Evolutionary conservation across 1,140 invertebrate genomes (phyloP).

Genomic region (Meteorus sp.): DNA sequence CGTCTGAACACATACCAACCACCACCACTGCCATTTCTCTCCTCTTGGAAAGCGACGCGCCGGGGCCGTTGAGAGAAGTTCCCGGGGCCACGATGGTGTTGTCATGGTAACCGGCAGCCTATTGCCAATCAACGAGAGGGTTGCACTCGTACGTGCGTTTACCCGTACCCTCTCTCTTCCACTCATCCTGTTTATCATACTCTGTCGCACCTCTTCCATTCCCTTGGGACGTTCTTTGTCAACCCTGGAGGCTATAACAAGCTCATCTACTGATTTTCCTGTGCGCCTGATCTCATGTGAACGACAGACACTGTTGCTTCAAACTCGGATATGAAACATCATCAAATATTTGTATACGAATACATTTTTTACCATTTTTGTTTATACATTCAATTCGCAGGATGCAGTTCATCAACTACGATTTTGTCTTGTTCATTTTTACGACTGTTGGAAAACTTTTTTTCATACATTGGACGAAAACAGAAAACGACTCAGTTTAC

Average conservation of each 20-base stretch:
- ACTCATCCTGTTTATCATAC: too few species aligned
- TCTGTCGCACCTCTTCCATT: too few species aligned
- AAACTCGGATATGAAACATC: not conserved
- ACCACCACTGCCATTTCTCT: constrained; percentile 5
- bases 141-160: constrained; percentile 34
- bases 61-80: constrained; percentile 24
- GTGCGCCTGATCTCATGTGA: not conserved
- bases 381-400: too few species aligned
- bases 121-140: constrained; percentile 32
- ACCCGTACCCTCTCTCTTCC: constrained; percentile 25
- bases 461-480: too few species aligned
- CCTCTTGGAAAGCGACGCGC: constrained; percentile 11
- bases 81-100: constrained; percentile 32
- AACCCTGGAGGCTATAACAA: not conserved
- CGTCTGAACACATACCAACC: not conserved
- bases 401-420: too few species aligned
- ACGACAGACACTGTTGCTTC: constrained; percentile 26
- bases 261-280: not conserved
- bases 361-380: too few species aligned
- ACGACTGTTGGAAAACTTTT: too few species aligned
- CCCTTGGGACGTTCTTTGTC: too few species aligned
- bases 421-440: too few species aligned
- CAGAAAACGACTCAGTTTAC: too few species aligned
- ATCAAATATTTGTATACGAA: too few species aligned
- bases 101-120: constrained; percentile 31